phyloP scores from a whole-genome alignment of 2,113 vertebrate genomes.

The Psephotus haematonotus region DNA sequence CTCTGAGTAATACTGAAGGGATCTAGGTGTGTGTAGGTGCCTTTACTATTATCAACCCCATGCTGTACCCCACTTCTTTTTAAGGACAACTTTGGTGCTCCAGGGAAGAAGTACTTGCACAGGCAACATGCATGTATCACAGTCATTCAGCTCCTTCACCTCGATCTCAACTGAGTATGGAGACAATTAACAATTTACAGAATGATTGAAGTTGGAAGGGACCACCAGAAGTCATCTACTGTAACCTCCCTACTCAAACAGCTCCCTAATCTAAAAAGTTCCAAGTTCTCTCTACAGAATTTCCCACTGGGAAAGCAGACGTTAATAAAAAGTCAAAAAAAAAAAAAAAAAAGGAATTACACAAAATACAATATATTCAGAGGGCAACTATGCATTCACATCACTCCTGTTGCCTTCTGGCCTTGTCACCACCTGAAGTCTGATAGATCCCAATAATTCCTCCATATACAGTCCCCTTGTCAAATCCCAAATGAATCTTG shows the following conservation, averaged over 20 bases:
- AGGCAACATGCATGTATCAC: not conserved
- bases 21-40: not conserved
- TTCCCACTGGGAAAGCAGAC: not conserved
- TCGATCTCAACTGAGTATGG: not conserved
- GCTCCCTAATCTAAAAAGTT: not conserved
- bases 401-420: not conserved
- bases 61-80: not conserved
- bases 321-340: not conserved
- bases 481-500: not conserved
- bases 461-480: accelerated
- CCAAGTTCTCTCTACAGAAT: not conserved
- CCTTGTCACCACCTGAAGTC: not conserved
- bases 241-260: not conserved
- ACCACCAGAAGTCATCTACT: not conserved
- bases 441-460: not conserved
- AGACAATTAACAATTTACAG: not conserved
- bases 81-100: not conserved
- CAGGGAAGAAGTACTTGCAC: not conserved
- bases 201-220: not conserved
- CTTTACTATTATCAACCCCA: not conserved
- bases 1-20: not conserved
- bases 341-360: not conserved
- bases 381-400: not conserved
- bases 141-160: not conserved
- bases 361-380: not conserved